phyloP scores from a whole-genome alignment of 2,113 vertebrate genomes.

The Sphaerodactylus townsendi region DNA sequence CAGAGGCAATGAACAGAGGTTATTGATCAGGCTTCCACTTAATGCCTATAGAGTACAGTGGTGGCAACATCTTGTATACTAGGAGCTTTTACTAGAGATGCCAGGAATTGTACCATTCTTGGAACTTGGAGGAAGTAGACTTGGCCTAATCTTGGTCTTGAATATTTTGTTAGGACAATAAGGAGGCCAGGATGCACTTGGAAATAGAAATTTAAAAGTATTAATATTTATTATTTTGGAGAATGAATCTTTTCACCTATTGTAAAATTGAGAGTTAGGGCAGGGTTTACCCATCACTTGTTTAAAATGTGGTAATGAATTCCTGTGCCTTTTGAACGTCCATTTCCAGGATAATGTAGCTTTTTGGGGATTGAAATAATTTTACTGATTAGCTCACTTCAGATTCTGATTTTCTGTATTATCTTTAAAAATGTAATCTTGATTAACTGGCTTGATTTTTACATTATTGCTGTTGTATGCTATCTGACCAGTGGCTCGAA shows the following conservation, averaged over 20 bases:
- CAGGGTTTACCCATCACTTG: background rate
- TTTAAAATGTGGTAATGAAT: constrained; percentile 41
- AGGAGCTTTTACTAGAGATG: background rate
- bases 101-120: background rate
- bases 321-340: constrained; percentile 66
- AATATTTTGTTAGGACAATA: background rate
- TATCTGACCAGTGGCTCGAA: constrained; percentile 15
- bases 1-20: background rate
- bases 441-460: constrained; percentile 57
- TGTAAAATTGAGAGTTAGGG: constrained; percentile 40
- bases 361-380: constrained; percentile 20
- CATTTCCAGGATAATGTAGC: constrained; percentile 48
- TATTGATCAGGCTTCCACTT: background rate
- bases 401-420: constrained; percentile 44
- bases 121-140: background rate
- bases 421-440: constrained; percentile 43
- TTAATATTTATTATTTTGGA: background rate
- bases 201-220: background rate
- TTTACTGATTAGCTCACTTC: constrained; percentile 33
- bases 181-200: background rate
- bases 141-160: background rate
- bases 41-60: background rate
- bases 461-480: constrained; percentile 25
- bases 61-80: background rate
- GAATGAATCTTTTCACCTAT: constrained; percentile 34